Evolutionary conservation across 2,113 vertebrate species (phyloP).

Genomic region (Cisticola juncidis): DNA sequence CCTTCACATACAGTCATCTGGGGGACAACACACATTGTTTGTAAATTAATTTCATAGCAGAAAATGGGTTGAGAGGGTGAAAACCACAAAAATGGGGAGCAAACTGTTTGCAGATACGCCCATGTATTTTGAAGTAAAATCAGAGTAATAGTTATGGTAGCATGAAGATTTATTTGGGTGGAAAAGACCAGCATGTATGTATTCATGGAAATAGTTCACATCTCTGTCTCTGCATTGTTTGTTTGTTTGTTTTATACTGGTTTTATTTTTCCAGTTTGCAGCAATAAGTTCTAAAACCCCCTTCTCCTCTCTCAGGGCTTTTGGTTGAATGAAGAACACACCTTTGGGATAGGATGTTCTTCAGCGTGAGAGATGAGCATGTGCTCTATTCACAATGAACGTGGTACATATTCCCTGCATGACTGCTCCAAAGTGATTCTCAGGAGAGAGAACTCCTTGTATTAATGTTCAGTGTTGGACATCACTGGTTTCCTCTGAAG

Average conservation of each 20-base stretch:
- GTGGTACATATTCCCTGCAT: not conserved
- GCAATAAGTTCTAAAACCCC: not conserved
- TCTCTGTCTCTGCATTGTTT: not conserved
- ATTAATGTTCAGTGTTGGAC: not conserved
- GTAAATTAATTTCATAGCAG: slow-evolving; percentile 46
- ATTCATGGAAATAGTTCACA: not conserved
- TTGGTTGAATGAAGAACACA: not conserved
- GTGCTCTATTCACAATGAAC: not conserved
- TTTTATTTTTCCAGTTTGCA: not conserved
- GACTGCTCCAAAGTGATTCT: not conserved
- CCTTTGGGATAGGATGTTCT: not conserved
- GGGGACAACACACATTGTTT: slow-evolving; percentile 56
- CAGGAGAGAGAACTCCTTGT: not conserved
- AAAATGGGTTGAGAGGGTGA: slow-evolving; percentile 54
- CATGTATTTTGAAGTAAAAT: slow-evolving; percentile 53
- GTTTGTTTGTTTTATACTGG: not conserved
- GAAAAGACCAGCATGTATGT: not conserved
- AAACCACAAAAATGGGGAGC: slow-evolving; percentile 36
- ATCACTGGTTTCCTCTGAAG: not conserved
- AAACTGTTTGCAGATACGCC: not conserved
- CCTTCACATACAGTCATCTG: slow-evolving; percentile 49
- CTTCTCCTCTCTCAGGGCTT: not conserved
- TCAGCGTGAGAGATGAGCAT: not conserved
- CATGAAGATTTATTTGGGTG: slow-evolving; percentile 4
- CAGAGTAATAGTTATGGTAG: not conserved